A percentile compares a stretch with the other conserved stretches of the same genome.
Conservation (phyloP, 2,113 vertebrate species). For the Talpa occidentalis region DNA sequence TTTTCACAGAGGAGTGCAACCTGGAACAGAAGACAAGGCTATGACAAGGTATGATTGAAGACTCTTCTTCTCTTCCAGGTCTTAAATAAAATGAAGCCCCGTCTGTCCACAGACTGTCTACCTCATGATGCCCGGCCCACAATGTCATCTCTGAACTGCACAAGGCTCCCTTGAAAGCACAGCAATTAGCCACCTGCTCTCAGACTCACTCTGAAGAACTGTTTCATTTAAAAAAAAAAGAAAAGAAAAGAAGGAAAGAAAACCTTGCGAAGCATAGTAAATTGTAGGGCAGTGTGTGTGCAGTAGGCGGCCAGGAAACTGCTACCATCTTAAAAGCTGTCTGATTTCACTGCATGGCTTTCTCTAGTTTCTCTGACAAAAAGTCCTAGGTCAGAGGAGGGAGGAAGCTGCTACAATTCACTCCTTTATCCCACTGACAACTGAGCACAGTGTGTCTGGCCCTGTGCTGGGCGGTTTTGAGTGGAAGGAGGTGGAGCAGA, state of each 20-base stretch:
- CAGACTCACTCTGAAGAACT: background rate
- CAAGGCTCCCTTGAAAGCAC: background rate
- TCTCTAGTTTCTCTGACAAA: background rate
- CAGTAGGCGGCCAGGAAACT: constrained; percentile 32
- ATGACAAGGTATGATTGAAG: background rate
- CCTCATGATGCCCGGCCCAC: background rate
- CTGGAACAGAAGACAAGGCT: background rate
- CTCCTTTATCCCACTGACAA: background rate
- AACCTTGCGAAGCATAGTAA: background rate
- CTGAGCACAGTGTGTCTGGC: background rate
- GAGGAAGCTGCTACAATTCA: accelerated
- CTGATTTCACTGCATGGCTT: background rate
- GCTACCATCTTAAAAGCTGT: background rate
- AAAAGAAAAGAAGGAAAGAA: background rate
- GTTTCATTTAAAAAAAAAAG: background rate
- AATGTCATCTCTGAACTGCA: background rate
- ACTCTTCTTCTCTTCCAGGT: background rate
- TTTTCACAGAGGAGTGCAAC: background rate
- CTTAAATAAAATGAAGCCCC: background rate
- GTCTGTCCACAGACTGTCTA: background rate
- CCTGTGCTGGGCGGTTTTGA: background rate
- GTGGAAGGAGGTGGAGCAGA: background rate
- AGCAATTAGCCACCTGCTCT: constrained; percentile 60
- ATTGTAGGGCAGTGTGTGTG: background rate
- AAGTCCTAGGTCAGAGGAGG: background rate